Base-by-base conservation (phyloP, 2,797 vertebrate species). In the Malacoctenus gilli region DNA sequence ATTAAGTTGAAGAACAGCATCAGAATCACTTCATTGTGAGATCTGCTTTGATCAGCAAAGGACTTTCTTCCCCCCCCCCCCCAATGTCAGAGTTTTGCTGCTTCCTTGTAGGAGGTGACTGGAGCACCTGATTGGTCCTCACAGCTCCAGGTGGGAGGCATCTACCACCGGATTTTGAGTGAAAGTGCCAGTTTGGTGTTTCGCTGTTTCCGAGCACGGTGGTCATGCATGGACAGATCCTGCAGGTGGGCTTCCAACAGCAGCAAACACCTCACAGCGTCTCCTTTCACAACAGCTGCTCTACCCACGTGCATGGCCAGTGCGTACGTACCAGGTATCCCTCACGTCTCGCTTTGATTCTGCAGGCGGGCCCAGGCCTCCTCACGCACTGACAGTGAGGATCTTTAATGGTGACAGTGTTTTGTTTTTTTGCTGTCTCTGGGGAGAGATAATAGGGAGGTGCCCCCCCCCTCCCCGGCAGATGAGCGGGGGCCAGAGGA, bases 371-470 rank as follows among this genome's bases (percentile, higher is more conserved):
- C 54, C 15, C 5, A 38, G 53, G 9, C 31, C 57, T 34, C 57
- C 35, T 46, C 28, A 63, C 7, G 3, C 59, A 2, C 43, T 85
- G 79, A 82, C 86, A 86, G 63, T 60, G 52, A 82, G 64, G 62
- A 68, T 81, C 62, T 84, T 87, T 88, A 82, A 89, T 80, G 68
- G 76, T 70, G 83, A 85, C 60, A 48, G 62, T 79, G 80, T 85
- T 89, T 87, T 85, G 78, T 80, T 86, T 82, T 62, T 53, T 65
- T n/a, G n/a, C 62, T 16, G 70, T 85, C 85, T 83, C 81, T 18
- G 30, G 84, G 85, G 85, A 84, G 8, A 77, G 84, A 86, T 89
- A 84, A 89, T 75, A 59, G 63, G 81, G 61, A 70, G 16, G n/a
- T n/a, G n/a, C 8, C 32, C 34, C 59, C 72, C 59, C 73, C 75